These are phyloP conservation scores for Amazona vittata DNA, from an alignment of 2,113 vertebrate genomes.

Conservation along the genomic window DNA sequence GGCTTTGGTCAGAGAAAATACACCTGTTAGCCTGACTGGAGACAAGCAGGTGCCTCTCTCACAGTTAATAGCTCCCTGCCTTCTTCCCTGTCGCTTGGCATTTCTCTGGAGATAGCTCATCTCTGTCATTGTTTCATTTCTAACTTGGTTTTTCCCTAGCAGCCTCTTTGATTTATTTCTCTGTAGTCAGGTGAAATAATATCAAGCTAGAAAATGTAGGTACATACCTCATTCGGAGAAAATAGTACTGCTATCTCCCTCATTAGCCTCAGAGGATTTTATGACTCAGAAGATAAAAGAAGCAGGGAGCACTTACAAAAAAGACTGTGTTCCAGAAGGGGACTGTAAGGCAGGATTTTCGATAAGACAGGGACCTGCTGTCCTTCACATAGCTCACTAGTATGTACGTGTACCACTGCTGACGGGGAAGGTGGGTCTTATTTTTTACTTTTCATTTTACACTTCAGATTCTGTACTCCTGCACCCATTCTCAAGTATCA, in stretches of 20 bases:
- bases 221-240: not conserved
- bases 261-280: conserved; percentile 18
- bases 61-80: not conserved
- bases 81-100: not conserved
- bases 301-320: not conserved
- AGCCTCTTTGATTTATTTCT: conserved; percentile 34
- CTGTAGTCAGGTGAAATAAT: not conserved
- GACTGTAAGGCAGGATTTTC: not conserved
- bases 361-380: not conserved
- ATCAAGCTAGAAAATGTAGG: conserved; percentile 7
- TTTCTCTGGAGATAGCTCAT: conserved; percentile 15
- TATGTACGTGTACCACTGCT: not conserved
- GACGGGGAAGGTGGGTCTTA: not conserved
- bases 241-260: not conserved
- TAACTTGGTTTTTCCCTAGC: not conserved
- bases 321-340: not conserved
- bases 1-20: not conserved
- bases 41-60: not conserved
- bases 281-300: conserved; percentile 10
- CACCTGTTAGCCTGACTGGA: not conserved
- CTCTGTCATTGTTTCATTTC: not conserved
- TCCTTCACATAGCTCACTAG: not conserved
- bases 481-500: not conserved
- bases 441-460: not conserved
- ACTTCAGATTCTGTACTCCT: not conserved